Evolutionary conservation across 1,140 invertebrate species (phyloP), one percentile per base, ranked within the genome.

Genomic region (Lutraria rhynchaena): DNA sequence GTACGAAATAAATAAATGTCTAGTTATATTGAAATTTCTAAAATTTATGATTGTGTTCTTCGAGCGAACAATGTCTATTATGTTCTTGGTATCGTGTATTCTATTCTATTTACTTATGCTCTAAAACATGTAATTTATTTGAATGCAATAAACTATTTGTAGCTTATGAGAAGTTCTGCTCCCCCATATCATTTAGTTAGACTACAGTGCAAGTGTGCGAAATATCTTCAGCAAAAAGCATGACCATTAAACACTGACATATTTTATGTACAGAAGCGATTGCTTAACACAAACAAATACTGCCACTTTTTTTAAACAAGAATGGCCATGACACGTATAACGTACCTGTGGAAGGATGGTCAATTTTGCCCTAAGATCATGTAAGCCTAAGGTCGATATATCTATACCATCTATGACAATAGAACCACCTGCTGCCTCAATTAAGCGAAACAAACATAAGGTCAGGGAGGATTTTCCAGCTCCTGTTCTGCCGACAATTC

Each of bases 371-470:
- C 87, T 65, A 1, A 90, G 74, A 17, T 88, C 94, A 83, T 96
- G 94, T 3, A 96, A 58, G 24, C 97, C 98, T 82, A 99, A 93
- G 9, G 94, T 94, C 0, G 95, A 93, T 82, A 99, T 98, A 89
- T 99, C 95, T 15, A 97, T 90, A 57, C 95, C 96, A 92, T 99
- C 98, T 78, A 99, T 98, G 22, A 95, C 87, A 81, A 99, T 99
- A 58, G 93, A 92, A 9, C 98, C 98, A 73, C 94, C 93, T 57
- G 95, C 95, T 9, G 93, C 70, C 86, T 94, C 94, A 65, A 94
- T 90, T 13, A 94, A 88, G 70, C 94, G 86, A 82, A 94, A 94
- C 11, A 94, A 83, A 3, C 91, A 88, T 22, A 93, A 83, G 0
- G 92, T 92, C 24, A 94, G 37, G 0, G 93, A 94, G 31, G 88